Conservation (phyloP, 92 coral and sea anemone species). For the Paragorgia papillata region DNA sequence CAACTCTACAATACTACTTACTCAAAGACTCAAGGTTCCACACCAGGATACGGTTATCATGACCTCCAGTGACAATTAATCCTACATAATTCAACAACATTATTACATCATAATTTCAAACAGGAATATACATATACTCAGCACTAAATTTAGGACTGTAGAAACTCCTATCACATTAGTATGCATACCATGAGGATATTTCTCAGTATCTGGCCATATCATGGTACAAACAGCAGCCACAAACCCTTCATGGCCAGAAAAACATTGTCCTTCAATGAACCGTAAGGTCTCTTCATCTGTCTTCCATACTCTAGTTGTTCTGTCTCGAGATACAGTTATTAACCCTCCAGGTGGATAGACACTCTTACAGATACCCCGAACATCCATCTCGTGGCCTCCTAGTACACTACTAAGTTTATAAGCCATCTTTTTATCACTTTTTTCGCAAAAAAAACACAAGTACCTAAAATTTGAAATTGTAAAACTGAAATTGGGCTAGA, state of each 20-base stretch:
- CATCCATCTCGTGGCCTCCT: constrained; percentile 95
- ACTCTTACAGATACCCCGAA: constrained; percentile 87
- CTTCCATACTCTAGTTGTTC: constrained; percentile 86
- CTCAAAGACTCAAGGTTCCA: constrained; percentile 94
- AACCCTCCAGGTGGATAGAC: constrained; percentile 82
- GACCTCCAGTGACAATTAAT: constrained; percentile 91
- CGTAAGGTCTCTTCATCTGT: constrained; percentile 53
- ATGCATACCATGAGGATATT: constrained; percentile 80
- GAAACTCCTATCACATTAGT: no score
- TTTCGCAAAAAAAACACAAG: background rate
- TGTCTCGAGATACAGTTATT: constrained; percentile 85
- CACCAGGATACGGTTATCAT: constrained; percentile 84
- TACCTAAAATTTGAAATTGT: background rate
- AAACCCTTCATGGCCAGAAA: constrained; percentile 88
- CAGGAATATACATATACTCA: no score
- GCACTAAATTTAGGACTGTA: no score
- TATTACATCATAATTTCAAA: background rate
- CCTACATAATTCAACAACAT: constrained; percentile 56
- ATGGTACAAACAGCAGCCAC: constrained; percentile 90
- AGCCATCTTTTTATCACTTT: constrained; percentile 55
- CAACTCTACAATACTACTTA: constrained; percentile 6
- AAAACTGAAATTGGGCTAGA: constrained; percentile 19
- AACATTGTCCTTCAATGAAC: constrained; percentile 89
- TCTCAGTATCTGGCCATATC: constrained; percentile 82
- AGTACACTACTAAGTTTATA: constrained; percentile 86